Evolutionary conservation across 2,797 vertebrate genomes (phyloP).

Genomic region (Parambassis ranga): DNA sequence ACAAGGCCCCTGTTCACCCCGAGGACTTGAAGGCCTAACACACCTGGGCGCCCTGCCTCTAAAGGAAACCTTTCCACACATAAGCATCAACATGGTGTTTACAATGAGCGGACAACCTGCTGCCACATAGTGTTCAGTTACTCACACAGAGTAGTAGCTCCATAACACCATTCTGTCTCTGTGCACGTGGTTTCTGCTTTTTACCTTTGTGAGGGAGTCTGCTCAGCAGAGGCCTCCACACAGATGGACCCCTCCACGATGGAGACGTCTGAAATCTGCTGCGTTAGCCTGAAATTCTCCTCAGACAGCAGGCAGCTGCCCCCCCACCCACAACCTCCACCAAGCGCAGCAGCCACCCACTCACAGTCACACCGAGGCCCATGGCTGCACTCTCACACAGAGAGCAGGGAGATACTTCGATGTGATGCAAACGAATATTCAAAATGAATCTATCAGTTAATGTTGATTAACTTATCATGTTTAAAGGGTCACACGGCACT

Average conservation of each 20-base stretch:
- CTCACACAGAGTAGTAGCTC: too few relatives aligned
- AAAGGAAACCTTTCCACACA: not conserved
- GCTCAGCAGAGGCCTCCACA: slow-evolving; percentile 87
- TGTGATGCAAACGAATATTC: too few relatives aligned
- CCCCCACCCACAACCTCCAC: slow-evolving; percentile 81
- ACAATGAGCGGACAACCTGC: not conserved
- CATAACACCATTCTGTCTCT: not conserved
- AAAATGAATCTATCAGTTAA: too few relatives aligned
- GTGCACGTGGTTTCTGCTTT: slow-evolving; percentile 36
- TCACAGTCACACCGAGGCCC: slow-evolving; percentile 72
- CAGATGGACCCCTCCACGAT: slow-evolving; percentile 87
- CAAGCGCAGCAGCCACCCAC: slow-evolving; percentile 82
- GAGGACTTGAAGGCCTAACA: not conserved
- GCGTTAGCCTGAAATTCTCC: slow-evolving; percentile 84
- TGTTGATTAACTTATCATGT: too few relatives aligned
- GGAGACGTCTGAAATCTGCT: slow-evolving; percentile 86
- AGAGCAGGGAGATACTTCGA: slow-evolving; percentile 36
- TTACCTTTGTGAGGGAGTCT: slow-evolving; percentile 86
- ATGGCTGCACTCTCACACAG: slow-evolving; percentile 65
- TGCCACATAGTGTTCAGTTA: not conserved
- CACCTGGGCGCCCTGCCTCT: not conserved
- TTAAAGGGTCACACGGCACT: too few relatives aligned
- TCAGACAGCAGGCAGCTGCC: slow-evolving; percentile 83
- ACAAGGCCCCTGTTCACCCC: not conserved
- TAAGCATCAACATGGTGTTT: not conserved